Conservation (phyloP, 2,888 invertebrate species). For the Luperina testacea region DNA sequence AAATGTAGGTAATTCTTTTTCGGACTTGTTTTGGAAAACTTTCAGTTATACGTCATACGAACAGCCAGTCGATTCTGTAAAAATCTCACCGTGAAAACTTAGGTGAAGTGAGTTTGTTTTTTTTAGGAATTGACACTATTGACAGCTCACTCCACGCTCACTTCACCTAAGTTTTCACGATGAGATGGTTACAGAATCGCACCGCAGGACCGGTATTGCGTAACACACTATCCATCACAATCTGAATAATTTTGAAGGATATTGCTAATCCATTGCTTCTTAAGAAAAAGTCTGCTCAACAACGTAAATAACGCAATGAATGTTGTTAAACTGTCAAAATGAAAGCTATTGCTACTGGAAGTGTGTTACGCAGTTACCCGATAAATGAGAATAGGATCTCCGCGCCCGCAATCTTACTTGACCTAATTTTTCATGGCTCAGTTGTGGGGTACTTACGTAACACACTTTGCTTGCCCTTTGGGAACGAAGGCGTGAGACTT, state of each 20-base stretch:
- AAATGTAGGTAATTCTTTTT: not conserved
- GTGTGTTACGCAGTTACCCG: not conserved
- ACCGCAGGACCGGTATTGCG: too few relatives aligned
- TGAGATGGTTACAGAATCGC: too few relatives aligned
- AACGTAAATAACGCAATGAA: not conserved
- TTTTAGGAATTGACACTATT: too few relatives aligned
- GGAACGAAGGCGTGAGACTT: not conserved
- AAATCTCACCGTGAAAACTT: too few relatives aligned
- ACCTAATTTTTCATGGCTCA: conserved; percentile 39
- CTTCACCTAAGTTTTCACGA: too few relatives aligned
- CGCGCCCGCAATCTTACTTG: conserved; percentile 23
- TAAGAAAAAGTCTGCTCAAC: not conserved
- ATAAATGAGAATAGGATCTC: conserved; percentile 19
- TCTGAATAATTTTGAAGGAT: too few relatives aligned
- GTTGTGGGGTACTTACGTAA: not conserved
- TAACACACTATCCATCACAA: too few relatives aligned
- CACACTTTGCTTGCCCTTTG: conserved; percentile 4
- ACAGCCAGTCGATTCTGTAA: not conserved
- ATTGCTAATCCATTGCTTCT: too few relatives aligned
- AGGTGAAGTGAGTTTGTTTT: too few relatives aligned
- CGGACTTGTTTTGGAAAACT: not conserved
- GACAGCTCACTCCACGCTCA: too few relatives aligned
- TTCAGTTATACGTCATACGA: not conserved
- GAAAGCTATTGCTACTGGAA: not conserved
- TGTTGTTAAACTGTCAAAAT: not conserved